These are phyloP conservation scores for Pipistrellus pygmaeus DNA, from an alignment of 2,797 vertebrate genomes.

Conservation along the genomic window DNA sequence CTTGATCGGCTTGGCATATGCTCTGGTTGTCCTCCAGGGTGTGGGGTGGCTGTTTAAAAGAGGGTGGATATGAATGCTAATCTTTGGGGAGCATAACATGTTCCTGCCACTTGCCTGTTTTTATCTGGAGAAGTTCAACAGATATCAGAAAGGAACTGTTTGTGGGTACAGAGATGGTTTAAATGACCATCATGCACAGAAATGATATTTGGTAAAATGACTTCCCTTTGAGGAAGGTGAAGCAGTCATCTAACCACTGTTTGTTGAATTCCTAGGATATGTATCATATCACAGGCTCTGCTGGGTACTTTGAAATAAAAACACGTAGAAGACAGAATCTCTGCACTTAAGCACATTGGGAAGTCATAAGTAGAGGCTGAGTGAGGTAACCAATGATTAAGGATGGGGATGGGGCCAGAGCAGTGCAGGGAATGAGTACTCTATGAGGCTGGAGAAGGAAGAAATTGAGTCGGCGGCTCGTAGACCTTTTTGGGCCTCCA, in stretches of 20 bases:
- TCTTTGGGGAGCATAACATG: slow-evolving; percentile 81
- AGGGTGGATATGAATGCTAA: slow-evolving; percentile 85
- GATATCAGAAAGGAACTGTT: slow-evolving; percentile 78
- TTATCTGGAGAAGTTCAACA: slow-evolving; percentile 66
- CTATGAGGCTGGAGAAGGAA: neutral
- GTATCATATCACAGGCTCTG: neutral
- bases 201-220: slow-evolving; percentile 63
- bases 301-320: slow-evolving; percentile 41
- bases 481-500: neutral
- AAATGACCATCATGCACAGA: slow-evolving; percentile 54
- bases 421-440: neutral
- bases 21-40: slow-evolving; percentile 53
- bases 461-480: neutral
- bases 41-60: slow-evolving; percentile 76
- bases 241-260: slow-evolving; percentile 17
- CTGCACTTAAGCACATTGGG: neutral
- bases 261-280: slow-evolving; percentile 34
- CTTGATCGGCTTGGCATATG: neutral
- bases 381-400: neutral
- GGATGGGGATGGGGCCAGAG: neutral
- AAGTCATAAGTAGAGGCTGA: neutral
- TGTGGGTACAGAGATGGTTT: slow-evolving; percentile 66
- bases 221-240: slow-evolving; percentile 56
- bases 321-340: slow-evolving; percentile 3
- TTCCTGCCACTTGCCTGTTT: slow-evolving; percentile 58